These are phyloP conservation scores for Micromesistius poutassou DNA, from an alignment of 2,797 vertebrate genomes.

Conservation along the genomic window DNA sequence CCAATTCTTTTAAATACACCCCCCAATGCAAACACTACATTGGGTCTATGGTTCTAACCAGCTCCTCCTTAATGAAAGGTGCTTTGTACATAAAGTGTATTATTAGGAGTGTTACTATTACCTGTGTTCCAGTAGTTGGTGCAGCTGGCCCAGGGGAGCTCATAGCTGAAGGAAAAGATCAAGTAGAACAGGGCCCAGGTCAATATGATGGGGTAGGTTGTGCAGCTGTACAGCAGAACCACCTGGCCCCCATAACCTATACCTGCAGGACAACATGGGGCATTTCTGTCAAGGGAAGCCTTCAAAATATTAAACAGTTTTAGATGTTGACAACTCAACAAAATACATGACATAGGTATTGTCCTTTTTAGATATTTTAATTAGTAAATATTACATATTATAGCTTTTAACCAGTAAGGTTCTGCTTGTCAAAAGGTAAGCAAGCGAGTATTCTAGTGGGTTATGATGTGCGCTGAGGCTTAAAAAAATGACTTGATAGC, in stretches of 20 bases:
- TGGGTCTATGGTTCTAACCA: background rate
- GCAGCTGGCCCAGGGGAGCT: constrained; percentile 73
- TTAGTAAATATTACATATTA: too few relatives aligned
- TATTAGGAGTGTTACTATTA: constrained; percentile 13
- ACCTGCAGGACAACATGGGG: constrained; percentile 47
- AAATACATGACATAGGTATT: too few relatives aligned
- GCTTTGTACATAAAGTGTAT: background rate
- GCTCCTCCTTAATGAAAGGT: background rate
- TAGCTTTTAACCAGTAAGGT: background rate
- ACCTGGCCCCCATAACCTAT: constrained; percentile 68
- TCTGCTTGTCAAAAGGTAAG: too few relatives aligned
- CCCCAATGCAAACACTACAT: background rate
- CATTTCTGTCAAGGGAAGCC: too few relatives aligned
- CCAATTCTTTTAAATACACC: background rate
- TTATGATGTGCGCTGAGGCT: too few relatives aligned
- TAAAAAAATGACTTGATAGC: too few relatives aligned
- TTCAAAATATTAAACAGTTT: too few relatives aligned
- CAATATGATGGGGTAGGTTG: constrained; percentile 71
- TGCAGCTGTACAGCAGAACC: constrained; percentile 65
- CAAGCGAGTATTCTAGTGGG: too few relatives aligned
- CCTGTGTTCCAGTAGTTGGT: constrained; percentile 74
- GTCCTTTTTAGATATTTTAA: too few relatives aligned
- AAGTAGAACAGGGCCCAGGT: constrained; percentile 73
- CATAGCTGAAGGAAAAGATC: constrained; percentile 67
- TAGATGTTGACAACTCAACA: too few relatives aligned